These are phyloP conservation scores for Dendroctonus valens DNA, from an alignment of 1,140 invertebrate species.

Conservation along the genomic window DNA sequence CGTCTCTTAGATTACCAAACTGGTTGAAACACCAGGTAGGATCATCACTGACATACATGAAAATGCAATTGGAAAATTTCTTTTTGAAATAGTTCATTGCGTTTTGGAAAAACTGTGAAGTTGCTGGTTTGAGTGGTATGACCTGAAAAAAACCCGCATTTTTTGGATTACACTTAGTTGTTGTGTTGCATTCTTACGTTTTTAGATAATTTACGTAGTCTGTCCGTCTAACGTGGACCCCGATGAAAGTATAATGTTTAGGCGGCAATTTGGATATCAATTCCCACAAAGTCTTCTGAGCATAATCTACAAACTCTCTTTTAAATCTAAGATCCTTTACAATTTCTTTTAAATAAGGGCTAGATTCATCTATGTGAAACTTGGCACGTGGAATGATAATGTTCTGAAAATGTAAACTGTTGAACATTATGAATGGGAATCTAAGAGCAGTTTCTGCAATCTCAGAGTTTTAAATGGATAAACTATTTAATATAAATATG, in stretches of 20 bases:
- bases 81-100: conserved; percentile 59
- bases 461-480: no score
- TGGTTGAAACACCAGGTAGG: conserved; percentile 59
- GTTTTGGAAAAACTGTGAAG: conserved; percentile 54
- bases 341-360: conserved; percentile 44
- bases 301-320: conserved; percentile 51
- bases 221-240: conserved; percentile 61
- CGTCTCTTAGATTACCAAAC: conserved; percentile 51
- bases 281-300: conserved; percentile 51
- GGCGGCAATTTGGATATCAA: conserved; percentile 45
- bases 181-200: not conserved
- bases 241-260: conserved; percentile 52
- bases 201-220: conserved; percentile 61
- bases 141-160: conserved; percentile 30
- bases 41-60: conserved; percentile 64
- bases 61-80: conserved; percentile 56
- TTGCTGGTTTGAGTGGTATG: conserved; percentile 55
- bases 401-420: conserved; percentile 41
- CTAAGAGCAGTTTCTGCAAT: no score
- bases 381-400: conserved; percentile 57
- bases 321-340: conserved; percentile 58
- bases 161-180: not conserved
- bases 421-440: not conserved
- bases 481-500: no score
- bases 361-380: conserved; percentile 56